Evolutionary conservation across 2,888 invertebrate species (phyloP).

Genomic region (Ectobius pallidus): DNA sequence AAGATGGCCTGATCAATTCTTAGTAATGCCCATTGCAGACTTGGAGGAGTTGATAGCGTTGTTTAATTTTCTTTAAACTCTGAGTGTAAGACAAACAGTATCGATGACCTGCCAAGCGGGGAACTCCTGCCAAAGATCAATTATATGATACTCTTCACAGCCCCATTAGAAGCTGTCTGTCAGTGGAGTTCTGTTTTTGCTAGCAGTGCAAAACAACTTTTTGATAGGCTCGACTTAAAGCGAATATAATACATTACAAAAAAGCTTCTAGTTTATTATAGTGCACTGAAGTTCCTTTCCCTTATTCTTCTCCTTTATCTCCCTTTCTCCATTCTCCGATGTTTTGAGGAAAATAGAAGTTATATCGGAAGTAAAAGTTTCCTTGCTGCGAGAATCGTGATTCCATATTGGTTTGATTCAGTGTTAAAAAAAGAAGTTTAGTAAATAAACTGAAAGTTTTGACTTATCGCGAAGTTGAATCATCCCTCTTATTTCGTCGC

Average conservation of each 20-base stretch:
- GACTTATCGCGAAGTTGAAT: not conserved
- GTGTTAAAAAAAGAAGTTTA: slow-evolving; percentile 24
- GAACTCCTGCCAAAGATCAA: too few relatives aligned
- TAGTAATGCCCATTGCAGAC: too few relatives aligned
- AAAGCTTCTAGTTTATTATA: slow-evolving; percentile 10
- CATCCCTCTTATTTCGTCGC: not conserved
- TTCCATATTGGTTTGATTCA: slow-evolving; percentile 38
- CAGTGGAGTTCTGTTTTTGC: not conserved
- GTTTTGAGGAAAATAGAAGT: not conserved
- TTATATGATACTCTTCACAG: not conserved
- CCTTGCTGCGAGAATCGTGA: slow-evolving; percentile 26
- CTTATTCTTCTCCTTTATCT: not conserved
- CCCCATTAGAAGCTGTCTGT: slow-evolving; percentile 18
- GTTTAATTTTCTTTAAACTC: too few relatives aligned
- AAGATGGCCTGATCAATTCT: too few relatives aligned
- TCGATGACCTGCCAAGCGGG: too few relatives aligned
- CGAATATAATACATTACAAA: slow-evolving; percentile 12
- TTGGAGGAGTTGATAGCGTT: too few relatives aligned
- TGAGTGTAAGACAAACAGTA: too few relatives aligned
- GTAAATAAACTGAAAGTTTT: slow-evolving; percentile 5
- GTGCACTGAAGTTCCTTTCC: not conserved
- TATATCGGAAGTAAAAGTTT: slow-evolving; percentile 31
- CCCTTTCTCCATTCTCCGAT: not conserved
- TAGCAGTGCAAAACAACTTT: slow-evolving; percentile 1
- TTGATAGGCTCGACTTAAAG: slow-evolving; percentile 10